Percentiles rank a stretch among this genome's conserved stretches.
These are phyloP conservation scores for Euclidia mi DNA, from an alignment of 2,888 invertebrate genomes.

Conservation along the genomic window DNA sequence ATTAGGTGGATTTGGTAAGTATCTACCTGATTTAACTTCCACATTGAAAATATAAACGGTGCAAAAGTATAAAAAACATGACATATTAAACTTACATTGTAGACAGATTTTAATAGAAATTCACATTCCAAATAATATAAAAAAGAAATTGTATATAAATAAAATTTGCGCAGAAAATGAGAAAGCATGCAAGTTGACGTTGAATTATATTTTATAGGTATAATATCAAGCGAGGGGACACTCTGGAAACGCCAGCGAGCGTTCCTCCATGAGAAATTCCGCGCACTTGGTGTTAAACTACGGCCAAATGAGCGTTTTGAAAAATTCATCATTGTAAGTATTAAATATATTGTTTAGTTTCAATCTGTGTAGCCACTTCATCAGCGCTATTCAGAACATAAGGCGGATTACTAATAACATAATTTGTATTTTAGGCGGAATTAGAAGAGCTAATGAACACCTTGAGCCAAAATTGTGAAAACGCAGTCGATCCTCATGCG, in stretches of 20 bases:
- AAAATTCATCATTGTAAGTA: slow-evolving; percentile 92
- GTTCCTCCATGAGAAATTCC: slow-evolving; percentile 94
- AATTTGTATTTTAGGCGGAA: slow-evolving; percentile 76
- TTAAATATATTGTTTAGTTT: not conserved
- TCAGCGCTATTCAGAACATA: too few relatives aligned
- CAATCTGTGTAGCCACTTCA: too few relatives aligned
- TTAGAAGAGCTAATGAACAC: slow-evolving; percentile 80
- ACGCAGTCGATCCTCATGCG: slow-evolving; percentile 91
- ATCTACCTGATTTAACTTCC: too few relatives aligned
- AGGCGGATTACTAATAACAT: too few relatives aligned
- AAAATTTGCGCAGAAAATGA: too few relatives aligned
- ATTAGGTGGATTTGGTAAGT: slow-evolving; percentile 94
- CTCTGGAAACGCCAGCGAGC: slow-evolving; percentile 96
- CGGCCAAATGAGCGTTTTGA: slow-evolving; percentile 93
- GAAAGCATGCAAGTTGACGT: too few relatives aligned
- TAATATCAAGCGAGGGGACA: slow-evolving; percentile 90
- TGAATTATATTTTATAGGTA: slow-evolving; percentile 61
- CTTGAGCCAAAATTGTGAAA: slow-evolving; percentile 30
- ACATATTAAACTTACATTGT: too few relatives aligned
- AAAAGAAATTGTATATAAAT: too few relatives aligned
- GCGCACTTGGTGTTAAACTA: slow-evolving; percentile 95
- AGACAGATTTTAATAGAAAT: too few relatives aligned
- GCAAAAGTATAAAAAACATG: too few relatives aligned
- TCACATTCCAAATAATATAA: too few relatives aligned
- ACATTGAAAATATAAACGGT: too few relatives aligned